phyloP scores from a whole-genome alignment of 2,888 invertebrate species.

The Harpagoxenus sublaevis region DNA sequence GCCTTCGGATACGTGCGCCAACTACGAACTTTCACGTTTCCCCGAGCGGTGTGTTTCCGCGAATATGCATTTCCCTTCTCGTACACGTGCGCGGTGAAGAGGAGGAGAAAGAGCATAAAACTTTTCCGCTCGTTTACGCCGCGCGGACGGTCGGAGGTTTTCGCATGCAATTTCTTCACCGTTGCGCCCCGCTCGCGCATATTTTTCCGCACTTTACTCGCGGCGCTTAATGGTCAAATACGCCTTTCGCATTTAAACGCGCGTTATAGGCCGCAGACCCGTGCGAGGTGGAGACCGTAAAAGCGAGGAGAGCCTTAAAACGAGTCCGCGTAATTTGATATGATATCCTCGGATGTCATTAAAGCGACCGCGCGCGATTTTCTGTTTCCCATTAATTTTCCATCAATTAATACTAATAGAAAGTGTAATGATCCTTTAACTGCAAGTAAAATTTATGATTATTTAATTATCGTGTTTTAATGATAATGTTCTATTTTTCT shows the following conservation, averaged over 20 bases:
- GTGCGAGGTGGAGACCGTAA: constrained; percentile 28
- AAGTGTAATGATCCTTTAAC: background rate
- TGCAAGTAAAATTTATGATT: background rate
- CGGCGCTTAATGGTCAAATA: constrained; percentile 52
- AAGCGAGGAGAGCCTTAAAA: constrained; percentile 31
- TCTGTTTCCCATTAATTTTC: background rate
- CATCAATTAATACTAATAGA: constrained; percentile 22
- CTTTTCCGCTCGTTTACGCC: constrained; percentile 58
- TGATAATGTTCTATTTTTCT: background rate
- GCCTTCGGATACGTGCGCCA: constrained; percentile 57
- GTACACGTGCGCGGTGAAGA: constrained; percentile 20
- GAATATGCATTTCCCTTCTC: constrained; percentile 58
- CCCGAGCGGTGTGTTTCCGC: constrained; percentile 51
- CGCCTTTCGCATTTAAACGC: constrained; percentile 47
- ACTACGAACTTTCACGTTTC: constrained; percentile 63
- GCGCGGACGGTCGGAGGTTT: constrained; percentile 37
- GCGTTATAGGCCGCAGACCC: constrained; percentile 29
- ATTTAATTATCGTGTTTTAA: background rate
- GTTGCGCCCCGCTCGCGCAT: constrained; percentile 36
- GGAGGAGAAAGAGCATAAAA: constrained; percentile 44
- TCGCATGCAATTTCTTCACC: constrained; percentile 56
- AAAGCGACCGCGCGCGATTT: constrained; percentile 1
- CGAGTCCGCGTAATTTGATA: constrained; percentile 41
- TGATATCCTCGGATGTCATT: constrained; percentile 37
- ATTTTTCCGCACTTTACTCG: constrained; percentile 53